These are phyloP conservation scores for Anarhynchus alexandrinus DNA, from an alignment of 2,113 vertebrate species.

Conservation along the genomic window DNA sequence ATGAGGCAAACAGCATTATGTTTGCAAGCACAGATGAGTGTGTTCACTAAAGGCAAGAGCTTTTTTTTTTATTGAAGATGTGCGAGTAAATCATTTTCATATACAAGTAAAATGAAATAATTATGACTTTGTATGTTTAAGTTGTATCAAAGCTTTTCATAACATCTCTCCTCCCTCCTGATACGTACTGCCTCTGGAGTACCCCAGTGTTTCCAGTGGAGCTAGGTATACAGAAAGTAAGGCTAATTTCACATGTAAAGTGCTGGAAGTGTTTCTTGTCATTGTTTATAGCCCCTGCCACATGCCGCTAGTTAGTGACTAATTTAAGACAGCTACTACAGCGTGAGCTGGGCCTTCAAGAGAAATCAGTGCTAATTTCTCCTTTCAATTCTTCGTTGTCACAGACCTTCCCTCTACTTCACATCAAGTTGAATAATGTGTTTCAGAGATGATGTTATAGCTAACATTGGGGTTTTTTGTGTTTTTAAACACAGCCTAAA, in stretches of 20 bases:
- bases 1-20: slow-evolving; percentile 24
- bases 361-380: neutral
- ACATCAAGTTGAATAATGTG: accelerated
- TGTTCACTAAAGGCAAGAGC: neutral
- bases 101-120: neutral
- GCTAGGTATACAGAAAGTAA: neutral
- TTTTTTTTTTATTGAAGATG: neutral
- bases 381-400: neutral
- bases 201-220: neutral
- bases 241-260: neutral
- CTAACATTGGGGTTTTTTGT: neutral
- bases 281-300: neutral
- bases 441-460: neutral
- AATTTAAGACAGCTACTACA: neutral
- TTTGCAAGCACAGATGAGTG: slow-evolving; percentile 4
- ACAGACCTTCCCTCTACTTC: neutral
- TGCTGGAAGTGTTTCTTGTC: neutral
- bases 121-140: neutral
- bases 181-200: neutral
- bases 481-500: neutral
- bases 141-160: neutral
- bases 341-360: neutral
- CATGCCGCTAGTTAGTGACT: neutral
- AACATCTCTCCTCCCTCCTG: neutral
- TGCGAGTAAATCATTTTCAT: neutral